Conservation (phyloP, 2,113 vertebrate species). For the Chauna torquata region DNA sequence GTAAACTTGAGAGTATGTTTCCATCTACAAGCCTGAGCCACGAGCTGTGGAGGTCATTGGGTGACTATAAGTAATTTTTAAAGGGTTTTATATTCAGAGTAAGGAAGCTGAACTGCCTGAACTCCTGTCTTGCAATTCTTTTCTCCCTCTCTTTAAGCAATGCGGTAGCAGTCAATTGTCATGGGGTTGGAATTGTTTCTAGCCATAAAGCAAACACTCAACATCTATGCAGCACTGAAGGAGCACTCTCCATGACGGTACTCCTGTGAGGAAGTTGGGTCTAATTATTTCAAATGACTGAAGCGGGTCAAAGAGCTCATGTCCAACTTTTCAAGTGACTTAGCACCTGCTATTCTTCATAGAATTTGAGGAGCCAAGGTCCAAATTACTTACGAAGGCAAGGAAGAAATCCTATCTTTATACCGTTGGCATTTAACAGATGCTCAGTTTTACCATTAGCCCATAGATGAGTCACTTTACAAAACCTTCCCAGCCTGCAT, state of each 20-base stretch:
- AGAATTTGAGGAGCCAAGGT: background rate
- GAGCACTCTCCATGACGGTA: background rate
- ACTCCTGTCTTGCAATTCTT: background rate
- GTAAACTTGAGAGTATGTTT: background rate
- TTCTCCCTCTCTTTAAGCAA: background rate
- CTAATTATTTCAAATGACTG: background rate
- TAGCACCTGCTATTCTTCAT: background rate
- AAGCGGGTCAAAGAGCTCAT: background rate
- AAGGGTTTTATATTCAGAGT: background rate
- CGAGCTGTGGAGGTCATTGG: background rate
- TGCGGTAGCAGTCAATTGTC: background rate
- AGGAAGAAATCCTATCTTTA: background rate
- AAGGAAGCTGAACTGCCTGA: background rate
- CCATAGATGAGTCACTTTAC: background rate
- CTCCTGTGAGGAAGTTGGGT: background rate
- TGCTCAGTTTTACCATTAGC: background rate
- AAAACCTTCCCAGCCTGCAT: background rate
- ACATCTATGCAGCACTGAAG: background rate
- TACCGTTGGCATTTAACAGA: background rate
- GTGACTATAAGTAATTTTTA: background rate
- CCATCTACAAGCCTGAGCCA: rapidly evolving
- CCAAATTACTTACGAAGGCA: background rate
- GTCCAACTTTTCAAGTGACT: background rate
- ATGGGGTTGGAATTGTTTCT: background rate
- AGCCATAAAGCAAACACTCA: background rate